A percentile compares a stretch with the other conserved stretches of the same genome.
These are phyloP conservation scores for Ascaphus truei DNA, from an alignment of 2,113 vertebrate species.

Conservation along the genomic window DNA sequence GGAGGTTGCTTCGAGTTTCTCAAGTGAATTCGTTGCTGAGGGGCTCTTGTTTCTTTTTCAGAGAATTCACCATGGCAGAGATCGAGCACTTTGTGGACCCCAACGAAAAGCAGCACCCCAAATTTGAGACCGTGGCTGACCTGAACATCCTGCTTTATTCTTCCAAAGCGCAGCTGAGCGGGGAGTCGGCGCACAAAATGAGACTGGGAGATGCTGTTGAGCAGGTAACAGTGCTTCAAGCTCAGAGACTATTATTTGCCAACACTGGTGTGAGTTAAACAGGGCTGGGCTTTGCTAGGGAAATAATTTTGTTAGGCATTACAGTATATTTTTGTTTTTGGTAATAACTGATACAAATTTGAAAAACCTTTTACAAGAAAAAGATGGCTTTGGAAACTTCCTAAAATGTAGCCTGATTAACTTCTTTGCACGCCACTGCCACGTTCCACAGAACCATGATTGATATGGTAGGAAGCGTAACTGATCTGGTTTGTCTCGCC, in stretches of 20 bases:
- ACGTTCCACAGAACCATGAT: too few species aligned
- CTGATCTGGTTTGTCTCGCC: too few species aligned
- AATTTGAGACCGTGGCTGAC: slow-evolving; percentile 83
- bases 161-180: slow-evolving; percentile 91
- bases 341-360: too few species aligned
- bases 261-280: not conserved
- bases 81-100: slow-evolving; percentile 99
- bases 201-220: slow-evolving; percentile 89
- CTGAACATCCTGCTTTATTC: slow-evolving; percentile 84
- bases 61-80: slow-evolving; percentile 99
- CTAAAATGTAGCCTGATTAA: too few species aligned
- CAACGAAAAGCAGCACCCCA: slow-evolving; percentile 87
- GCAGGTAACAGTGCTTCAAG: slow-evolving; percentile 70
- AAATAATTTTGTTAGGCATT: too few species aligned
- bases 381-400: too few species aligned
- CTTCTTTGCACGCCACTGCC: too few species aligned
- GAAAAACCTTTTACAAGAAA: too few species aligned
- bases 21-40: not conserved
- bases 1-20: too few species aligned
- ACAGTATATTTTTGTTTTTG: too few species aligned
- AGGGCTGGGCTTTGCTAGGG: too few species aligned
- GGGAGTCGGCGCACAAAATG: slow-evolving; percentile 87
- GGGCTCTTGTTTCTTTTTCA: slow-evolving; percentile 37
- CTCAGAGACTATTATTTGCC: not conserved
- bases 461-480: too few species aligned